phyloP scores from a whole-genome alignment of 2,888 invertebrate species.

The Platycheirus rosarum region DNA sequence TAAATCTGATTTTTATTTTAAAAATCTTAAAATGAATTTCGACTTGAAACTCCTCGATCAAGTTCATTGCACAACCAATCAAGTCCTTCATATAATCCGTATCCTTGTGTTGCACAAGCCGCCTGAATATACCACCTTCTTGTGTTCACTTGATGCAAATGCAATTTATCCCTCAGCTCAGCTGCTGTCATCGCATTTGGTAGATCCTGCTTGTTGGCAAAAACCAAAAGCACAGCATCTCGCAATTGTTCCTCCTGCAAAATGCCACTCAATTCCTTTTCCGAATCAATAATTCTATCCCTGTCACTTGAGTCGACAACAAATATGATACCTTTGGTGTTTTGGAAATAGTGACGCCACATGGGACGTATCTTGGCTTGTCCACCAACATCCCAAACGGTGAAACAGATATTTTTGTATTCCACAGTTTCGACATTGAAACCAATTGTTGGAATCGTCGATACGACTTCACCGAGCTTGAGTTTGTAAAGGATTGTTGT shows the following conservation, averaged over 20 bases:
- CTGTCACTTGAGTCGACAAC: slow-evolving; percentile 75
- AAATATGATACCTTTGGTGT: slow-evolving; percentile 75
- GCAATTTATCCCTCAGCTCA: slow-evolving; percentile 68
- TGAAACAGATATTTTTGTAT: slow-evolving; percentile 75
- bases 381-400: slow-evolving; percentile 76
- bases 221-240: slow-evolving; percentile 71
- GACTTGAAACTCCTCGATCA: slow-evolving; percentile 33
- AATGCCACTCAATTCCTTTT: slow-evolving; percentile 65
- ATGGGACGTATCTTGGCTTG: slow-evolving; percentile 75
- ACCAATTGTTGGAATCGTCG: slow-evolving; percentile 76
- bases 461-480: slow-evolving; percentile 74
- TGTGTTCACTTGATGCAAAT: slow-evolving; percentile 53
- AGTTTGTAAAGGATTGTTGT: slow-evolving; percentile 76
- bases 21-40: slow-evolving; percentile 29
- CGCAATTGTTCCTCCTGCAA: slow-evolving; percentile 69
- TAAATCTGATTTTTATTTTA: too few species aligned
- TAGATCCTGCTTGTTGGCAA: slow-evolving; percentile 75
- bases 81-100: slow-evolving; percentile 74
- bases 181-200: slow-evolving; percentile 74
- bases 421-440: slow-evolving; percentile 75
- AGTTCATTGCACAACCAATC: slow-evolving; percentile 75
- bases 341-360: slow-evolving; percentile 76
- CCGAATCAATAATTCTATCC: slow-evolving; percentile 69
- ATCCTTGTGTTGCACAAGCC: slow-evolving; percentile 69
- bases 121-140: slow-evolving; percentile 74